Evolutionary conservation across 2,113 vertebrate species (phyloP).

Genomic region (Lampris megalopsis): DNA sequence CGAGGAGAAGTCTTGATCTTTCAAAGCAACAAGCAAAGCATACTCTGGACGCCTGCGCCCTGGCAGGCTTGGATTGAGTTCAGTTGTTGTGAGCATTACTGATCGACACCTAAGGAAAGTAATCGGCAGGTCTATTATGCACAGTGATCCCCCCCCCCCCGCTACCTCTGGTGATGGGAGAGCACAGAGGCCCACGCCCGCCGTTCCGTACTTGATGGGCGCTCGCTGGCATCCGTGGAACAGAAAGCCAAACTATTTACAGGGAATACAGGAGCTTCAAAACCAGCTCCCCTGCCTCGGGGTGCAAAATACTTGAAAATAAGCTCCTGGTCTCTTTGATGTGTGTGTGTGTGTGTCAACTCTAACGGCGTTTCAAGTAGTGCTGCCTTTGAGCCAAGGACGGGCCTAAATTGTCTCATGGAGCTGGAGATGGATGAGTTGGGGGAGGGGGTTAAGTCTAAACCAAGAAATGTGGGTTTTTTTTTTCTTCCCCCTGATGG

Average conservation of each 20-base stretch:
- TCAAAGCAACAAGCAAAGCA: constrained; percentile 63
- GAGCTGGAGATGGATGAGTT: constrained; percentile 65
- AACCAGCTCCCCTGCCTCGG: constrained; percentile 76
- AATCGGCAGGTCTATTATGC: constrained; percentile 80
- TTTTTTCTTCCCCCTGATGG: constrained; percentile 47
- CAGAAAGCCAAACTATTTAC: constrained; percentile 82
- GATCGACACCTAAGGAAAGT: constrained; percentile 77
- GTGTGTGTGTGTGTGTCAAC: constrained; percentile 79
- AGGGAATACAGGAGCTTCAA: constrained; percentile 76
- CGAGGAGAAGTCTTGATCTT: constrained; percentile 66
- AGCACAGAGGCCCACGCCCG: constrained; percentile 58
- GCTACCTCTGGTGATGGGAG: constrained; percentile 71
- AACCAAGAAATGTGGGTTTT: constrained; percentile 68
- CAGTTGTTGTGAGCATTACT: constrained; percentile 71
- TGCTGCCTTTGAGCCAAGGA: constrained; percentile 83
- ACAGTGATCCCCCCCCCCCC: constrained; percentile 61
- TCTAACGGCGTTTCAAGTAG: constrained; percentile 82
- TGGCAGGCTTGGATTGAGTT: constrained; percentile 49
- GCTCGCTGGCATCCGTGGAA: constrained; percentile 70
- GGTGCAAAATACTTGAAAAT: constrained; percentile 84
- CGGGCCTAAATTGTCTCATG: constrained; percentile 79
- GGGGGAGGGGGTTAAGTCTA: constrained; percentile 68
- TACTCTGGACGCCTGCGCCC: constrained; percentile 44
- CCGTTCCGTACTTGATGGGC: constrained; percentile 61
- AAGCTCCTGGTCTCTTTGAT: constrained; percentile 84